Conservation (phyloP, 1,140 invertebrate genomes). For the Neoseiulus cucumeris region DNA sequence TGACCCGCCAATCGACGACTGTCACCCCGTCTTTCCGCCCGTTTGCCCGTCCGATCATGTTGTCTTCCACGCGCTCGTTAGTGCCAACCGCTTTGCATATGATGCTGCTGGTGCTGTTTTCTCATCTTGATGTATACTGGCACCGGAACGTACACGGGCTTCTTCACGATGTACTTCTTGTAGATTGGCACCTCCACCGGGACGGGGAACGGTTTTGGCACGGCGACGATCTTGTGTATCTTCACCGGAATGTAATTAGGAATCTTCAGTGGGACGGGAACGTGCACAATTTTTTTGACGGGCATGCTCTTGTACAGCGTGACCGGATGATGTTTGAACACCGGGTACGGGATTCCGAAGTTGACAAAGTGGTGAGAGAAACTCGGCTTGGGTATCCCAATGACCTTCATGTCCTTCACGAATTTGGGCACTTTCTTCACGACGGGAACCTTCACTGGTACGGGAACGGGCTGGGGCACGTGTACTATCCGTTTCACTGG, state of each 20-base stretch:
- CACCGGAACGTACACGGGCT: not conserved
- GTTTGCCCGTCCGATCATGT: too few relatives aligned
- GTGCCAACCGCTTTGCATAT: not conserved
- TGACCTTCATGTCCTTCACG: not conserved
- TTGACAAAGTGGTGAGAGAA: slow-evolving; percentile 10
- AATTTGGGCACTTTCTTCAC: not conserved
- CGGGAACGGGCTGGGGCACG: not conserved
- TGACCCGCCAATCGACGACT: too few relatives aligned
- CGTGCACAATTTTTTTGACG: not conserved
- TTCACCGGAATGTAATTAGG: not conserved
- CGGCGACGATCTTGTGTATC: not conserved
- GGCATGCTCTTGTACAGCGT: not conserved
- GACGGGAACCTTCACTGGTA: not conserved
- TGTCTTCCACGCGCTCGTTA: too few relatives aligned
- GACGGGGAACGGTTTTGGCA: not conserved
- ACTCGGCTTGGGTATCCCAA: slow-evolving; percentile 4
- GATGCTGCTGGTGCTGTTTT: not conserved
- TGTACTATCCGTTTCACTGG: not conserved
- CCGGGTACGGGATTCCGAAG: not conserved
- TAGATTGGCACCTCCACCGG: slow-evolving; percentile 2
- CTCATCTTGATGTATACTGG: not conserved
- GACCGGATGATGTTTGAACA: not conserved
- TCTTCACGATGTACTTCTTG: not conserved
- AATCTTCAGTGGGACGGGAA: not conserved
- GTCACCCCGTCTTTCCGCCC: too few relatives aligned